Conservation (phyloP, 2,888 invertebrate species). For the Diplolepis rosae region DNA sequence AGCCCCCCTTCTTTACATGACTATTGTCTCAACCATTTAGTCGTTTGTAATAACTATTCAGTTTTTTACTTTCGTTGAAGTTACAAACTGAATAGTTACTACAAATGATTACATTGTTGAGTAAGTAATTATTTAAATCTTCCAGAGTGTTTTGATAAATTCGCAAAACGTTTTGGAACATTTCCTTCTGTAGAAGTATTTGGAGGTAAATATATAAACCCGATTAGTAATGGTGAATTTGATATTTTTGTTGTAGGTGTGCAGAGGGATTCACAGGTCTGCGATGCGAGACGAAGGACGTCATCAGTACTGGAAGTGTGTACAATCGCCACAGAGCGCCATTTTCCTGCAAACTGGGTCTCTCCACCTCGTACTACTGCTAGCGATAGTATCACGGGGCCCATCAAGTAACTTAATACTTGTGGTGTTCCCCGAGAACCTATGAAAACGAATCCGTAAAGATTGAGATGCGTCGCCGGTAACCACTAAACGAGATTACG, state of each 20-base stretch:
- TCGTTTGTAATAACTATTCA: too few relatives aligned
- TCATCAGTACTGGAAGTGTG: conserved; percentile 85
- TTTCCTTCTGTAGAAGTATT: too few relatives aligned
- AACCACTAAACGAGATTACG: neutral
- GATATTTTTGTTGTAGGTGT: conserved; percentile 78
- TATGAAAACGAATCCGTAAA: neutral
- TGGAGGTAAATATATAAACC: too few relatives aligned
- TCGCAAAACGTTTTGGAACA: too few relatives aligned
- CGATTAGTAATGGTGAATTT: conserved; percentile 32
- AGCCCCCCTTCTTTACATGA: too few relatives aligned
- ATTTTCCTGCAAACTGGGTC: conserved; percentile 86
- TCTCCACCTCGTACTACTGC: conserved; percentile 86
- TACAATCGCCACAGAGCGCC: conserved; percentile 78
- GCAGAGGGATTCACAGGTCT: conserved; percentile 86
- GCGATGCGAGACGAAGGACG: conserved; percentile 87
- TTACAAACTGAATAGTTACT: too few relatives aligned
- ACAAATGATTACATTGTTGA: too few relatives aligned
- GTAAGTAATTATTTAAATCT: too few relatives aligned
- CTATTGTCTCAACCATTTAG: too few relatives aligned
- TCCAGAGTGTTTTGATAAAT: too few relatives aligned
- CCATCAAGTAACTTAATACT: conserved; percentile 62
- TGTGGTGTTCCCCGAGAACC: conserved; percentile 50
- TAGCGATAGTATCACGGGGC: conserved; percentile 75
- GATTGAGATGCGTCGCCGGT: neutral
- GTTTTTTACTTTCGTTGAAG: too few relatives aligned